phyloP scores from a whole-genome alignment of 2,797 vertebrate genomes.

The Cebuella pygmaea region DNA sequence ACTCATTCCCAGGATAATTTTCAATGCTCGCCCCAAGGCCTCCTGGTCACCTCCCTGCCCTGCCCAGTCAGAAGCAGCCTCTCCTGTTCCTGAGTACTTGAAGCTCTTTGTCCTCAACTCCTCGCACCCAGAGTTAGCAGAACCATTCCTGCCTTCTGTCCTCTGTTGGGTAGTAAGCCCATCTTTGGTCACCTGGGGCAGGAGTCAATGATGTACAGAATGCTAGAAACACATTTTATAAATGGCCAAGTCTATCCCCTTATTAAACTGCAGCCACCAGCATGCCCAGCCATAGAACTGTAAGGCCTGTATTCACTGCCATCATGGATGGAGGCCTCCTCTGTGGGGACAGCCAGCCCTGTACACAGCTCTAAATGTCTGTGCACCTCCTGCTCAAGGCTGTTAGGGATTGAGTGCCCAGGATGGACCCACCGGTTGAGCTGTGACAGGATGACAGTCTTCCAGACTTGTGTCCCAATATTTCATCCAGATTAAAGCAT shows the following conservation, averaged over 20 bases:
- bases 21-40: rapidly evolving
- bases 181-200: too few relatives aligned
- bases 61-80: neutral
- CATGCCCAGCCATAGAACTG: neutral
- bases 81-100: neutral
- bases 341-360: neutral
- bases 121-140: too few relatives aligned
- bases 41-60: too few relatives aligned
- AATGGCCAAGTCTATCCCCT: neutral
- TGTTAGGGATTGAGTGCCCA: neutral
- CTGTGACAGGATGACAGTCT: neutral
- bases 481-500: neutral
- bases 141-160: neutral
- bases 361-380: neutral
- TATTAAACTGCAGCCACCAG: too few relatives aligned
- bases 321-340: neutral
- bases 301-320: neutral
- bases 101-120: neutral
- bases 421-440: neutral
- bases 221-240: neutral
- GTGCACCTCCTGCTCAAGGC: neutral
- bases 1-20: neutral
- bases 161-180: neutral
- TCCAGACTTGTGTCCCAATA: neutral
- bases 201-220: neutral